Conservation (phyloP, 2,113 vertebrate genomes). For the Recurvirostra avosetta region DNA sequence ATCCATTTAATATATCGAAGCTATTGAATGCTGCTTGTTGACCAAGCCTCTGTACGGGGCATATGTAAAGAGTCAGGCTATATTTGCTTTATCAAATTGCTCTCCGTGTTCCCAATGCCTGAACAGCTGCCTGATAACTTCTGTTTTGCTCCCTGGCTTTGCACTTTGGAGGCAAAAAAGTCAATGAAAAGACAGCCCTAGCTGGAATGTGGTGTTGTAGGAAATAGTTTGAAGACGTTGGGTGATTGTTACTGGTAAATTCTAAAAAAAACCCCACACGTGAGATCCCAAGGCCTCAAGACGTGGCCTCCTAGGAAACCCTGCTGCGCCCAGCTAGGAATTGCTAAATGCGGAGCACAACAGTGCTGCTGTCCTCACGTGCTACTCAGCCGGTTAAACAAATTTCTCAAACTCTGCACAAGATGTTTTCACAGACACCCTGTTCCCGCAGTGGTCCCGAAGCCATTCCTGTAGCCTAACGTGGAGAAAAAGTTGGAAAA, state of each 20-base stretch:
- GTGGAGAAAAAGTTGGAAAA: not conserved
- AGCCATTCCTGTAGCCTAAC: not conserved
- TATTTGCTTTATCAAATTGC: not conserved
- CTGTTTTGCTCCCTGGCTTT: slow-evolving; percentile 4
- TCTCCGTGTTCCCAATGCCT: slow-evolving; percentile 11
- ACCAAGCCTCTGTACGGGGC: not conserved
- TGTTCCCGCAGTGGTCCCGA: not conserved
- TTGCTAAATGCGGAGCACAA: not conserved
- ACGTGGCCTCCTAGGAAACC: not conserved
- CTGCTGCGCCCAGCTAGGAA: not conserved
- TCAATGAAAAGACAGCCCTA: not conserved
- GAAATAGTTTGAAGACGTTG: not conserved
- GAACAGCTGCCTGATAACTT: not conserved
- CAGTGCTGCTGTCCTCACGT: not conserved
- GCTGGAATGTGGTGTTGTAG: not conserved
- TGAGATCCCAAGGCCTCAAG: not conserved
- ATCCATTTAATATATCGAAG: not conserved
- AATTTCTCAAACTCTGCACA: not conserved
- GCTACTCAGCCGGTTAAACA: not conserved
- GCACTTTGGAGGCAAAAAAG: not conserved
- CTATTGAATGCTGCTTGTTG: slow-evolving; percentile 7
- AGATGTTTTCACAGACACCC: not conserved
- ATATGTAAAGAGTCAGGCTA: not conserved
- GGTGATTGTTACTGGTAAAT: not conserved
- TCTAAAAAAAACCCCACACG: not conserved